Percentiles rank a stretch among this genome's conserved stretches.
Evolutionary conservation across 2,888 invertebrate genomes (phyloP).

Genomic region (Unio pictorum): DNA sequence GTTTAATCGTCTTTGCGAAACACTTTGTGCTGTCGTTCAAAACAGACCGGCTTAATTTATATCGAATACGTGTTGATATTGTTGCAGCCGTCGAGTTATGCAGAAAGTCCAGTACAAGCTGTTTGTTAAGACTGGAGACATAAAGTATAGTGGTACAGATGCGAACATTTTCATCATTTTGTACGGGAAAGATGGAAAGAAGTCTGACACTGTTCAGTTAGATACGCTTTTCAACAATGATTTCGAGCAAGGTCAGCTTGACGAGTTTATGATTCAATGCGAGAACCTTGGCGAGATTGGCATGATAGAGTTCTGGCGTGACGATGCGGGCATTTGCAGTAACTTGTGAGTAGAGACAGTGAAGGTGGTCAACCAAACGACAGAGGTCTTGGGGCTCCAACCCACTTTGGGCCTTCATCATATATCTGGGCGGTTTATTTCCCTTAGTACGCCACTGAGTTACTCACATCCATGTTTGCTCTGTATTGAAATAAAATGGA

Average conservation of each 20-base stretch:
- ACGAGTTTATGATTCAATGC: conserved; percentile 57
- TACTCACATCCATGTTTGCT: too few relatives aligned
- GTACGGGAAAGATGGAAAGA: conserved; percentile 61
- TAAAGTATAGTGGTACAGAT: conserved; percentile 68
- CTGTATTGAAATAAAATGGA: too few relatives aligned
- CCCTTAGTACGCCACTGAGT: too few relatives aligned
- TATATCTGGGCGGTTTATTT: too few relatives aligned
- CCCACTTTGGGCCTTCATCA: too few relatives aligned
- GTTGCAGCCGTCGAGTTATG: too few relatives aligned
- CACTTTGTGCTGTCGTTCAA: too few relatives aligned
- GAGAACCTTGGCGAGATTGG: conserved; percentile 26
- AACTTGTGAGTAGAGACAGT: conserved; percentile 71
- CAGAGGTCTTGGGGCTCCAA: too few relatives aligned
- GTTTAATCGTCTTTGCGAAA: too few relatives aligned
- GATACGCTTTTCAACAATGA: conserved; percentile 61
- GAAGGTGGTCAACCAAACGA: conserved; percentile 39
- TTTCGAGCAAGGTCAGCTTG: conserved; percentile 67
- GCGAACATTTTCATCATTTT: conserved; percentile 69
- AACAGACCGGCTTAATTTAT: too few relatives aligned
- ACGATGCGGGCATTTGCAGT: conserved; percentile 58
- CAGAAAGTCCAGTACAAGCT: conserved; percentile 36
- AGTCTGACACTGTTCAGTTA: conserved; percentile 60
- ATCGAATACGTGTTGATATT: too few relatives aligned
- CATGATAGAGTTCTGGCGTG: conserved; percentile 69
- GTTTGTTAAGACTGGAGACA: conserved; percentile 72